Conservation (phyloP, 2,888 invertebrate genomes). For the Campoletis raptor region DNA sequence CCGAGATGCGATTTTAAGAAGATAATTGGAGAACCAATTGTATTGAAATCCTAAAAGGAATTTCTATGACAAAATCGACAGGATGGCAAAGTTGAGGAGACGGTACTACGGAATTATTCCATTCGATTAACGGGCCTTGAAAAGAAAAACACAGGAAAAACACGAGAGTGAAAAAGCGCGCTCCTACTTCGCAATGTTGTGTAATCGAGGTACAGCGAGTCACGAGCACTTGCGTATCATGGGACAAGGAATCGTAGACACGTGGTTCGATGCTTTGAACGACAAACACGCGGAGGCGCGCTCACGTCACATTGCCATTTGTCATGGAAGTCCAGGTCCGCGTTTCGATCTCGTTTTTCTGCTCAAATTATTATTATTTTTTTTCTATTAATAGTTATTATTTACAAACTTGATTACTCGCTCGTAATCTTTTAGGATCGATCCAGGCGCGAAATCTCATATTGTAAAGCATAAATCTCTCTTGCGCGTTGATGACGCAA, state of each 20-base stretch:
- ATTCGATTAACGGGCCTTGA: not conserved
- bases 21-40: not conserved
- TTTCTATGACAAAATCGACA: not conserved
- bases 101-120: not conserved
- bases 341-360: constrained; percentile 11
- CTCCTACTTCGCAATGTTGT: constrained; percentile 58
- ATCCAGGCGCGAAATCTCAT: not conserved
- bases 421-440: not conserved
- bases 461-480: not conserved
- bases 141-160: constrained; percentile 44
- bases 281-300: not conserved
- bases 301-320: not conserved
- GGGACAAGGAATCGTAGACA: not conserved
- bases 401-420: not conserved
- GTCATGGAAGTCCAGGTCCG: constrained; percentile 12
- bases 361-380: not conserved
- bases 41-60: not conserved
- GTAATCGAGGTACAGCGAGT: constrained; percentile 33
- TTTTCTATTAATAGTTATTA: not conserved
- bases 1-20: not conserved
- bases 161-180: not conserved
- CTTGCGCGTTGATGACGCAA: not conserved
- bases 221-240: not conserved
- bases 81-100: not conserved
- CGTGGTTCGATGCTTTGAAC: not conserved